Evolutionary conservation across 2,113 vertebrate genomes (phyloP).

Genomic region (Phalacrocorax carbo): DNA sequence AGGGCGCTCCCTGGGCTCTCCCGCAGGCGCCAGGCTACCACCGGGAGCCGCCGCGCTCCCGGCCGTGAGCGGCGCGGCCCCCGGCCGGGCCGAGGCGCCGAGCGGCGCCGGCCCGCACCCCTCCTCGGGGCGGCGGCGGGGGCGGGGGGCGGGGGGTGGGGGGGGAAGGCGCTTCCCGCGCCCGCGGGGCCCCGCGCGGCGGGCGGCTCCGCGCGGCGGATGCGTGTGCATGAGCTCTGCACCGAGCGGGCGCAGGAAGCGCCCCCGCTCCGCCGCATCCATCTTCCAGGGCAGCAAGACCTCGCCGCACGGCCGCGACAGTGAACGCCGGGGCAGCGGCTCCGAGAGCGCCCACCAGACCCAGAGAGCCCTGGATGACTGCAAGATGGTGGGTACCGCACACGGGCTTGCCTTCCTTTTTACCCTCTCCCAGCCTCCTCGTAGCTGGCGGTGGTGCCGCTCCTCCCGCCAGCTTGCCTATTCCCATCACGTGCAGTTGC

Average conservation of each 20-base stretch:
- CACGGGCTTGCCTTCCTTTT: neutral
- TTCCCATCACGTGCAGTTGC: conserved; percentile 74
- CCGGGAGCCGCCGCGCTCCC: too few relatives aligned
- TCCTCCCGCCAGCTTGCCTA: conserved; percentile 31
- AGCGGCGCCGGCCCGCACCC: too few relatives aligned
- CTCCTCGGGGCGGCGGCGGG: too few relatives aligned
- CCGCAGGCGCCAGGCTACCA: too few relatives aligned
- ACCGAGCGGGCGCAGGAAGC: conserved; percentile 96
- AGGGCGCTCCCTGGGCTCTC: too few relatives aligned
- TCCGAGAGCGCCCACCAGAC: conserved; percentile 83
- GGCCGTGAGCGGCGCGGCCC: too few relatives aligned
- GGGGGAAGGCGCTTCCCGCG: too few relatives aligned
- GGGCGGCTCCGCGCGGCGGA: conserved; percentile 70
- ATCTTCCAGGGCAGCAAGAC: conserved; percentile 90
- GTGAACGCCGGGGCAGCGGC: conserved; percentile 86
- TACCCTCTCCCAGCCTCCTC: neutral
- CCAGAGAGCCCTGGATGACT: conserved; percentile 89
- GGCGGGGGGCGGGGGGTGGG: too few relatives aligned
- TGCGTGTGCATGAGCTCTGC: conserved; percentile 98
- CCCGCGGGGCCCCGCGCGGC: neutral
- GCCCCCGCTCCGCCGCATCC: conserved; percentile 88
- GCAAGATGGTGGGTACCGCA: conserved; percentile 91
- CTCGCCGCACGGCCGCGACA: conserved; percentile 81
- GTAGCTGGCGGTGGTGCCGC: neutral
- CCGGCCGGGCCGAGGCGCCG: too few relatives aligned